Conservation (phyloP, 2,888 invertebrate genomes). For the Dynastes maya region DNA sequence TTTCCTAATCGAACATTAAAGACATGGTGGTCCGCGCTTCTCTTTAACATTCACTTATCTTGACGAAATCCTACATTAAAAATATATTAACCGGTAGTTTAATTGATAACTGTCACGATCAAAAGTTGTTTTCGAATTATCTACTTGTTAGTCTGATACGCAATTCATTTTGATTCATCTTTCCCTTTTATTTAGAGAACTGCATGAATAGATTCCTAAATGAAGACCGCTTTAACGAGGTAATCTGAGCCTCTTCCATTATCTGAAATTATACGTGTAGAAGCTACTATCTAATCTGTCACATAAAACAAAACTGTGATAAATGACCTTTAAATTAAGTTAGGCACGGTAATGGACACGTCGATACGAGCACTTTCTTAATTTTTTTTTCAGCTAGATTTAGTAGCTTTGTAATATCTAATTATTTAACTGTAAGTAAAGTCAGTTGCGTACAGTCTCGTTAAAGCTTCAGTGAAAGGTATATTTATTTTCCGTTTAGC, state of each 20-base stretch:
- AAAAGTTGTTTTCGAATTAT: conserved; percentile 35
- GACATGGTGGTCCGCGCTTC: conserved; percentile 35
- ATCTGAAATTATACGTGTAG: conserved; percentile 41
- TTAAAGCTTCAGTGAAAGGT: background rate
- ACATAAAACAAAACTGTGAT: conserved; percentile 43
- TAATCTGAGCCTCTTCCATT: conserved; percentile 39
- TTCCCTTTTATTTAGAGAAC: background rate
- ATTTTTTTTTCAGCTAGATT: conserved; percentile 1
- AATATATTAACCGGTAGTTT: conserved; percentile 48
- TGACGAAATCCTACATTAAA: conserved; percentile 44
- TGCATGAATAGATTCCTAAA: conserved; percentile 9
- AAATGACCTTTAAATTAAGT: conserved; percentile 45
- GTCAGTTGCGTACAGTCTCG: conserved; percentile 3
- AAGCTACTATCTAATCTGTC: conserved; percentile 38
- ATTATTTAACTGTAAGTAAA: background rate
- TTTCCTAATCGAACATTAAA: conserved; percentile 7
- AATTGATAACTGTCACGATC: conserved; percentile 33
- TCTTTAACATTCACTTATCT: conserved; percentile 31
- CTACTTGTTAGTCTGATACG: conserved; percentile 31
- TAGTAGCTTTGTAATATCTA: conserved; percentile 4
- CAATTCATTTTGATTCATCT: conserved; percentile 22
- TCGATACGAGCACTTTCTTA: conserved; percentile 27
- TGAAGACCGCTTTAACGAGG: conserved; percentile 33
- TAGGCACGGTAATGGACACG: conserved; percentile 11
- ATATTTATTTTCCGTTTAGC: conserved; percentile 22